These are phyloP conservation scores for Cataglyphis rosenhaueri DNA, from an alignment of 2,888 invertebrate genomes.

Conservation along the genomic window DNA sequence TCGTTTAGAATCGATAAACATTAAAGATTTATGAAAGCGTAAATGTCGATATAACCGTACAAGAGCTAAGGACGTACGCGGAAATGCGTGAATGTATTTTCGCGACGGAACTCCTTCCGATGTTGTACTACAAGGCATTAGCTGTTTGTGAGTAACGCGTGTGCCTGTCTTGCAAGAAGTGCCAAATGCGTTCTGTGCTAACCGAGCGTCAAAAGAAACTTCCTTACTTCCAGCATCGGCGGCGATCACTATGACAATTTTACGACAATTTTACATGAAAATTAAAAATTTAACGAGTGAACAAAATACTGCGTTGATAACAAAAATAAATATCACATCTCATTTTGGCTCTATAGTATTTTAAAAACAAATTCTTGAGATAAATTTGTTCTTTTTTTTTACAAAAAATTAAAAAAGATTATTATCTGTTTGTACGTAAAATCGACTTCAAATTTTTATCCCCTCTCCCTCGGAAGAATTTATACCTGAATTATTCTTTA, in stretches of 20 bases:
- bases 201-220: not conserved
- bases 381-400: not conserved
- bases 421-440: not conserved
- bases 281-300: not conserved
- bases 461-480: not conserved
- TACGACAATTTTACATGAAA: not conserved
- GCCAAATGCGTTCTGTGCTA: slow-evolving; percentile 45
- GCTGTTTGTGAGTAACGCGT: slow-evolving; percentile 24
- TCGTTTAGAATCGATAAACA: slow-evolving; percentile 27
- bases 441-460: not conserved
- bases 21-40: slow-evolving; percentile 24
- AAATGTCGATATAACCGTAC: not conserved
- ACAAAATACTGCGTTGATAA: not conserved
- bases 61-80: not conserved
- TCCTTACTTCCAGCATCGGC: slow-evolving; percentile 16
- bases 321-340: not conserved
- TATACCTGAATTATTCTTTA: slow-evolving; percentile 13
- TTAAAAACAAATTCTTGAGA: not conserved
- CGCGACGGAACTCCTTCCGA: not conserved
- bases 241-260: not conserved
- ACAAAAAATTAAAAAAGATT: not conserved
- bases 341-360: not conserved
- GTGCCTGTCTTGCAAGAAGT: slow-evolving; percentile 45
- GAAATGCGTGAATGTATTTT: slow-evolving; percentile 25
- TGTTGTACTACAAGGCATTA: slow-evolving; percentile 9